Evolutionary conservation across 2,888 invertebrate genomes (phyloP), one percentile per base, ranked within the genome.

Genomic region (Podotricha telesiphe): DNA sequence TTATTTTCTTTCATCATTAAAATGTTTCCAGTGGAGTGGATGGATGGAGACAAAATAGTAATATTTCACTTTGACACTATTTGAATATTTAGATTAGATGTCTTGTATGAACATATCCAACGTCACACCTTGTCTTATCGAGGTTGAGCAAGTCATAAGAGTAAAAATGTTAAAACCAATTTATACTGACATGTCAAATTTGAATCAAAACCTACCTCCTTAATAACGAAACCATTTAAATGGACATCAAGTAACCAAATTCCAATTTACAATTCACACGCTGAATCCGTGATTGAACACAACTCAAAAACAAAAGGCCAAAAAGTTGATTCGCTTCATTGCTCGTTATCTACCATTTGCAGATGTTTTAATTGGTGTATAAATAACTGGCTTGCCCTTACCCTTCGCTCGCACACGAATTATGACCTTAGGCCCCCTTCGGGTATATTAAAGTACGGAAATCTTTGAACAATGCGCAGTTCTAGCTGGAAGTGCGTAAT

Each of bases 301-400:
- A 69, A 51, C 62, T 56, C 56, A 67, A 78, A 53, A 72, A 77
- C 75, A 79, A 74, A 80, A 80, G 76, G 76, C 77, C 76, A 72
- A 82, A 80, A 78, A 81, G 82, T 80, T 76, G 78, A 67, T 69
- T 74, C 65, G 70, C 70, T 67, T 69, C 69, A 83, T 81, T 81
- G 81, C 82, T 78, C 82, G 84, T 89, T 90, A 89, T 89, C 88
- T 83, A 74, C 81, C 75, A 79, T 79, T 82, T 77, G 79, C 90
- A 86, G 87, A 82, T 84, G 85, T 88, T 91, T 89, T 89, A 92
- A 93, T 91, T 89, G 91, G 86, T 91, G 88, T 91, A 90, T 91
- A 91, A 93, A 92, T 91, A 91, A 91, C 88, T 86, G 77, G 65
- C 67, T 65, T 58, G 56, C 66, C 68, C 71, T 81, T 82, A 87